Percentiles rank a stretch among this genome's conserved stretches.
These are phyloP conservation scores for Cephalopterus ornatus DNA, from an alignment of 2,113 vertebrate genomes.

Conservation along the genomic window DNA sequence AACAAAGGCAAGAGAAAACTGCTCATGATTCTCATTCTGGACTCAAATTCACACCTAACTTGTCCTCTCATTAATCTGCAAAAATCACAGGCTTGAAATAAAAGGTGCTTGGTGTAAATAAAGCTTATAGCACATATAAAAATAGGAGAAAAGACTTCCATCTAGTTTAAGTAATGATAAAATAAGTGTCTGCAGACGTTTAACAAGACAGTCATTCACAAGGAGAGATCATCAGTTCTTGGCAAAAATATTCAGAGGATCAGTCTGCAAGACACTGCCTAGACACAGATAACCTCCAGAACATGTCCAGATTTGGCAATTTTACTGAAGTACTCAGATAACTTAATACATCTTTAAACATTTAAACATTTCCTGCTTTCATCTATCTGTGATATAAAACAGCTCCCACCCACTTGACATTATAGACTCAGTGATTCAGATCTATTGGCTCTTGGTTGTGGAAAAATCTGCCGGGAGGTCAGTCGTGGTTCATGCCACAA, in stretches of 20 bases:
- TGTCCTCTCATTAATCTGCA: not conserved
- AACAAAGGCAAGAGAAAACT: not conserved
- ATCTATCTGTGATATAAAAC: not conserved
- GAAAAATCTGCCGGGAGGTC: constrained; percentile 30
- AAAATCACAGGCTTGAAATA: not conserved
- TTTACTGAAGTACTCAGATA: not conserved
- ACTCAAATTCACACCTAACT: not conserved
- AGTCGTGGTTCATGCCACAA: not conserved
- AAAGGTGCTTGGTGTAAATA: not conserved
- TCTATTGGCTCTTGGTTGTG: constrained; percentile 4
- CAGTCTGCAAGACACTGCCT: not conserved
- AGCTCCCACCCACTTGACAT: not conserved
- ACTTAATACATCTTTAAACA: not conserved
- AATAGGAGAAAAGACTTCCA: not conserved
- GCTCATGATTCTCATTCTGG: not conserved
- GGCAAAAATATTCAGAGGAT: not conserved
- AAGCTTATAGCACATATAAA: not conserved
- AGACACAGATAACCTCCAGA: not conserved
- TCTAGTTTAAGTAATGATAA: not conserved
- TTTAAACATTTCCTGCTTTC: not conserved
- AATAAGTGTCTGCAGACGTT: not conserved
- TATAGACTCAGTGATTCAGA: not conserved
- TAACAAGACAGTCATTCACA: not conserved
- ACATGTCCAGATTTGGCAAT: not conserved
- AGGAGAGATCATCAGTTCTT: not conserved